Evolutionary conservation across 2,113 vertebrate species (phyloP).

Genomic region (Zingel zingel): DNA sequence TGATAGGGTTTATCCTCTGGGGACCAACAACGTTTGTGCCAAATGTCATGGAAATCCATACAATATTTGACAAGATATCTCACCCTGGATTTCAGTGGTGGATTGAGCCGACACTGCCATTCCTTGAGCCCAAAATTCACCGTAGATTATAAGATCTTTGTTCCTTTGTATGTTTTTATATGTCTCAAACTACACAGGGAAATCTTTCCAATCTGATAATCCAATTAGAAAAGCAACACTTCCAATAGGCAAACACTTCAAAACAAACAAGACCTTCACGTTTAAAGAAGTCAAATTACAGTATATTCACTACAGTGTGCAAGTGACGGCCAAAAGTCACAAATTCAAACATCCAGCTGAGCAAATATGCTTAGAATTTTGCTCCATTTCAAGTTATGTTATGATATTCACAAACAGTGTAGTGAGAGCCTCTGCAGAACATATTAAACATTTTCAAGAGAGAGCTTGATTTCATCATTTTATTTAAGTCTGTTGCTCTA

Average conservation of each 20-base stretch:
- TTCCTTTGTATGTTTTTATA: neutral
- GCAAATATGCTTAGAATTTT: neutral
- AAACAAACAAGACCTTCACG: constrained; percentile 17
- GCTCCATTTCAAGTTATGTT: neutral
- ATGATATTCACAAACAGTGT: constrained; percentile 7
- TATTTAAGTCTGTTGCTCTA: neutral
- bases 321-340: constrained; percentile 3
- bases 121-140: neutral
- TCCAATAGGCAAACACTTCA: neutral
- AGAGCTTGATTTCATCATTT: constrained; percentile 1
- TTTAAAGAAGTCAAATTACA: constrained; percentile 13
- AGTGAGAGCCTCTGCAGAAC: constrained; percentile 1
- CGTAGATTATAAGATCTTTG: neutral
- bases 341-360: constrained; percentile 20
- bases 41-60: neutral
- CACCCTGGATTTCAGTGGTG: neutral
- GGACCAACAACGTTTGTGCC: neutral
- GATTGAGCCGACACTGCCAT: neutral
- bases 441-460: constrained; percentile 5
- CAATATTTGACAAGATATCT: neutral
- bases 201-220: neutral
- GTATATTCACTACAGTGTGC: neutral
- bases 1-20: neutral
- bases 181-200: neutral
- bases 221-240: neutral